Base-by-base conservation (phyloP, 2,888 invertebrate genomes). In the Drosophila emarginata region DNA sequence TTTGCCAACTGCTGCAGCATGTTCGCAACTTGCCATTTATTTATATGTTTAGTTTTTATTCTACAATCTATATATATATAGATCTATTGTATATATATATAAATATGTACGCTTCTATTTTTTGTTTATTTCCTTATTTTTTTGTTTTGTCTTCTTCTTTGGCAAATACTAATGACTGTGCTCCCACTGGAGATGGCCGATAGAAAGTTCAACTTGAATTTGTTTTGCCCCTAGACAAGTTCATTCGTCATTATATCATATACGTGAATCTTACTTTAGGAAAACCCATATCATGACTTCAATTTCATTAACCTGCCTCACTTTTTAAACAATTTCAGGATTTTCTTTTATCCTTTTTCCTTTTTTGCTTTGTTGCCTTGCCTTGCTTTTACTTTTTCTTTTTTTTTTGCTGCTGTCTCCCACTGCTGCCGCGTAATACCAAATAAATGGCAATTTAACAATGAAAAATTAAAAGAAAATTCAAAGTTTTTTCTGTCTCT, bases 381-480 rank as follows among this genome's bases (percentile, higher is more conserved):
- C 70, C 72, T 84, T 76, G 68, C 64, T 65, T 81, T 87, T 73
- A 70, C 70, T 68, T 72, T 66, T 57, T 66, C 79, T 68, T 74
- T 87, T 67, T 63, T 37, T 57, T 61, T 64, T 23, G 28, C 26
- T 59, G 52, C 63, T 64, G 61, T 59, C 51, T 51, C 51, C 26
- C 39, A 51, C 15, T 61, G 45, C 52, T 18, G 36, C 71, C 67
- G 78, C 75, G 76, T 72, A 78, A 78, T 80, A 70, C 45, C 80
- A 80, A 72, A 80, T 78, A 81, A 87, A 82, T 84, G 87, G 87
- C 82, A 81, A 85, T 82, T 82, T 87, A 87, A 81, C 85, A 87
- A 87, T 85, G 87, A 87, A 82, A 85, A 87, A 87, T 82, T 87
- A 87, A 85, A 87, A 79, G 87, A 81, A 81, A 82, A 87, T 81